phyloP scores from a whole-genome alignment of 2,113 vertebrate genomes.

The Phaethon lepturus region DNA sequence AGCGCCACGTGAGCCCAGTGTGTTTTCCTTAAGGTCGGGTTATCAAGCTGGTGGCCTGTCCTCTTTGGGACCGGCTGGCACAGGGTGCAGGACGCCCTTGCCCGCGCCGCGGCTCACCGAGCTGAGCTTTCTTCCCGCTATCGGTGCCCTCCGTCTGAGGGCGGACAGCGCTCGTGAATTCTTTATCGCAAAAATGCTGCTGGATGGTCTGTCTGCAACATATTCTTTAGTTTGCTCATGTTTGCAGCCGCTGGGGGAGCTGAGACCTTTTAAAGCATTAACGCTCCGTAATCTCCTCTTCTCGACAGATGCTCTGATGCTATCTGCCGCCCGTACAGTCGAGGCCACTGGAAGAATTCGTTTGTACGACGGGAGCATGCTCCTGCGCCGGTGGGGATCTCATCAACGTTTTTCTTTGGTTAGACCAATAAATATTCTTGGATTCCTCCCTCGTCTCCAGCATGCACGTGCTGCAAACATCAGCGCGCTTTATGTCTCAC shows the following conservation, averaged over 20 bases:
- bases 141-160: accelerated
- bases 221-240: neutral
- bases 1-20: neutral
- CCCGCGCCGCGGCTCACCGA: neutral
- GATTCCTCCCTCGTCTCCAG: neutral
- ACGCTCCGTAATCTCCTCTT: neutral
- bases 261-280: neutral
- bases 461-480: accelerated
- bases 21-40: accelerated
- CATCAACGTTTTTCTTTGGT: neutral
- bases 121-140: neutral
- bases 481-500: neutral
- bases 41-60: neutral
- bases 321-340: neutral
- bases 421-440: neutral
- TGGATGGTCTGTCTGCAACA: neutral
- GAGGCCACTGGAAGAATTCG: neutral
- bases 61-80: neutral
- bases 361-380: accelerated
- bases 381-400: neutral
- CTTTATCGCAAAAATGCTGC: neutral
- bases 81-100: neutral
- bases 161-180: neutral
- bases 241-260: neutral
- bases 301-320: neutral